Conservation (phyloP, 2,113 vertebrate genomes). For the Podilymbus podiceps region DNA sequence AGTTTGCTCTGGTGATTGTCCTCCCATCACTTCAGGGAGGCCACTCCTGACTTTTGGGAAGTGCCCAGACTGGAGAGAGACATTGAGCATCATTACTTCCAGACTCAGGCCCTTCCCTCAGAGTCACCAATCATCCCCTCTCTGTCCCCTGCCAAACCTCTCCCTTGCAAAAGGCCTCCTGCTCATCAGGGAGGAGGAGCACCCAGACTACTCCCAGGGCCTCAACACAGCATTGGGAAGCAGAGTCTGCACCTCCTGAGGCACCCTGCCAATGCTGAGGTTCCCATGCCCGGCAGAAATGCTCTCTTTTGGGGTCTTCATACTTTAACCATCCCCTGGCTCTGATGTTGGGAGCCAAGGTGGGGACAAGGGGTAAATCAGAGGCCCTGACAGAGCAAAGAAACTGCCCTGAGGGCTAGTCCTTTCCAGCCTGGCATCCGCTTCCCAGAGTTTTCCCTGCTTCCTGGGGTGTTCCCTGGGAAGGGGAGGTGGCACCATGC, state of each 20-base stretch:
- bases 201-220: not conserved
- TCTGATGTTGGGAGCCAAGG: not conserved
- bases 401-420: rapidly evolving
- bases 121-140: not conserved
- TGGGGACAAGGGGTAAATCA: not conserved
- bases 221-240: not conserved
- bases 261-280: rapidly evolving
- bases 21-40: not conserved
- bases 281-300: not conserved
- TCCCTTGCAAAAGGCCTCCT: not conserved
- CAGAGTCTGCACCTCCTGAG: not conserved
- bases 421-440: not conserved
- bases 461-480: not conserved
- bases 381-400: not conserved
- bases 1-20: not conserved
- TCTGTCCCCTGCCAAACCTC: not conserved
- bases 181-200: not conserved
- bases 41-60: not conserved
- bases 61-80: not conserved
- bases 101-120: not conserved
- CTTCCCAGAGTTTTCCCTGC: not conserved
- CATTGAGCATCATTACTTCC: not conserved
- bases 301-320: not conserved
- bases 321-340: not conserved
- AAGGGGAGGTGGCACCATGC: not conserved